Conservation (phyloP, 2,797 vertebrate genomes). For the Phrynocephalus forsythii region DNA sequence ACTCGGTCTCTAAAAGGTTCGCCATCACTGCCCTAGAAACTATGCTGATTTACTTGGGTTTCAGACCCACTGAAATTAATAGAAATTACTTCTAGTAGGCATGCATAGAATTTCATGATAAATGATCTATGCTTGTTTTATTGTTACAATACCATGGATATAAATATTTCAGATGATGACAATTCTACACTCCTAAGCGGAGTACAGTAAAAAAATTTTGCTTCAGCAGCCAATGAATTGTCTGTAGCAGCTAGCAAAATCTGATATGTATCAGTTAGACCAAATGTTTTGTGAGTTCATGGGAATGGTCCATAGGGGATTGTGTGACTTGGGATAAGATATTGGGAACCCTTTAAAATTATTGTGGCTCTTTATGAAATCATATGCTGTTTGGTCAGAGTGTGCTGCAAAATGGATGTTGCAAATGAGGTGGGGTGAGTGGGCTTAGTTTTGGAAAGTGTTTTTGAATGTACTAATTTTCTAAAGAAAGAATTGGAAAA, state of each 20-base stretch:
- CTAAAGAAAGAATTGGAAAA: neutral
- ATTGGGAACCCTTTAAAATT: neutral
- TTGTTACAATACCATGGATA: neutral
- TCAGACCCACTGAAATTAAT: neutral
- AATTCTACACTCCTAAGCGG: neutral
- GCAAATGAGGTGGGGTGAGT: neutral
- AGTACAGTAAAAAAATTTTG: too few relatives aligned
- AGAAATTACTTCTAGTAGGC: neutral
- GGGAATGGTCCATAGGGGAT: neutral
- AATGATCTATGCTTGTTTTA: neutral
- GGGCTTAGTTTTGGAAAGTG: neutral
- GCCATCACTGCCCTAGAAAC: too few relatives aligned
- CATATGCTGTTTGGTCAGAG: too few relatives aligned
- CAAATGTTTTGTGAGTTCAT: neutral
- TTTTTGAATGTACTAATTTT: neutral
- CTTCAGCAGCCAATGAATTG: neutral
- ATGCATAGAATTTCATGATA: neutral
- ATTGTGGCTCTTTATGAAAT: neutral
- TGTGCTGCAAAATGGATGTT: neutral
- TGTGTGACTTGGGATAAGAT: neutral
- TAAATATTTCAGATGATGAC: neutral
- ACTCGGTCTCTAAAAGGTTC: too few relatives aligned
- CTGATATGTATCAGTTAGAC: conserved; percentile 2
- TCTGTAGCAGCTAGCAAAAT: neutral
- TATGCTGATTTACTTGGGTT: neutral